phyloP scores from a whole-genome alignment of 2,113 vertebrate genomes.

The Pachyramphus minor region DNA sequence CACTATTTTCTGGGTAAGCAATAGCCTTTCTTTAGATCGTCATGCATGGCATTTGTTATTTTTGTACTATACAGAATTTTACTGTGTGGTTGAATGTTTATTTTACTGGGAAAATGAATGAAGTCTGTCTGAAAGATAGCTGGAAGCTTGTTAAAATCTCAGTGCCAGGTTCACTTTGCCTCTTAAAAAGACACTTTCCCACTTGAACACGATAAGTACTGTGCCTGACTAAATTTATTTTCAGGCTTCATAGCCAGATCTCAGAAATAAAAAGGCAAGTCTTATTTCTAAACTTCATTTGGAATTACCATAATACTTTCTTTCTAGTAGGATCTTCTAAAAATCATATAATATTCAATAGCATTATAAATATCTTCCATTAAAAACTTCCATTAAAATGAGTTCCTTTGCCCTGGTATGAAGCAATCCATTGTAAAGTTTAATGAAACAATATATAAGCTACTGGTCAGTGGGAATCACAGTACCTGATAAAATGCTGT shows the following conservation, averaged over 20 bases:
- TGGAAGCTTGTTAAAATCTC: not conserved
- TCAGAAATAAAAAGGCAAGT: not conserved
- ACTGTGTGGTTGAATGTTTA: not conserved
- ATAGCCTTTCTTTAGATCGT: not conserved
- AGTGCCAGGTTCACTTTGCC: not conserved
- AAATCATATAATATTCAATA: not conserved
- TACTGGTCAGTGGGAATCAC: not conserved
- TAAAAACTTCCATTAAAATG: rapidly evolving
- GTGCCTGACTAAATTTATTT: not conserved
- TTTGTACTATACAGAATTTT: not conserved
- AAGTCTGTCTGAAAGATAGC: not conserved
- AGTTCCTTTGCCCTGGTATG: not conserved
- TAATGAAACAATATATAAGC: not conserved
- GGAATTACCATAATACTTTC: not conserved
- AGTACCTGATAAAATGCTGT: not conserved
- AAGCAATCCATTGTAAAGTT: not conserved
- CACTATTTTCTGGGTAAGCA: not conserved
- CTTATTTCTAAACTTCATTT: not conserved
- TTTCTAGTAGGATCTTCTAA: not conserved
- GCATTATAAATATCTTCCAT: not conserved
- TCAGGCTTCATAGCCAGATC: not conserved
- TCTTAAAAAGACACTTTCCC: not conserved
- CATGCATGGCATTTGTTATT: not conserved
- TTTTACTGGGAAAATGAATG: not conserved
- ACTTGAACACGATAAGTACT: not conserved